Conservation (phyloP, 2,113 vertebrate genomes). For the Spizaetus ornatus region DNA sequence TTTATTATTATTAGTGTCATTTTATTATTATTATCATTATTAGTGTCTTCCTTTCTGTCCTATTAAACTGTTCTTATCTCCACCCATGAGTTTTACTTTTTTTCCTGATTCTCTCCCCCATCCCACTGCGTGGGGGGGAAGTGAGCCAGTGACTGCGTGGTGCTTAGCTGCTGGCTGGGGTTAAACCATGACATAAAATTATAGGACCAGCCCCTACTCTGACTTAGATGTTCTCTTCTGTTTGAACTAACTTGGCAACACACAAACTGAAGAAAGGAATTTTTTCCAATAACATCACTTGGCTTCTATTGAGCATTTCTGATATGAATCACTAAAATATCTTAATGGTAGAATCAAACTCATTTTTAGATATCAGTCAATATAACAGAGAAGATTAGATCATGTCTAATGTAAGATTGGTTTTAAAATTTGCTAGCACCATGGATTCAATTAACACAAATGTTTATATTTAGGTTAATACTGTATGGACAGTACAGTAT, state of each 20-base stretch:
- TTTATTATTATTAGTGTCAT: too few relatives aligned
- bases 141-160: accelerated
- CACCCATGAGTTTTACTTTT: too few relatives aligned
- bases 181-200: neutral
- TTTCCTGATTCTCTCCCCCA: too few relatives aligned
- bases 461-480: neutral
- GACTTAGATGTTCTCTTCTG: neutral
- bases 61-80: too few relatives aligned
- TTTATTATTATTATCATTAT: too few relatives aligned
- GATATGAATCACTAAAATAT: neutral
- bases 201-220: neutral
- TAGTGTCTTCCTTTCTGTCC: too few relatives aligned
- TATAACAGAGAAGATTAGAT: neutral
- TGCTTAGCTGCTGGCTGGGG: too few relatives aligned
- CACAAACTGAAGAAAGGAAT: neutral
- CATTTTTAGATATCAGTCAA: neutral
- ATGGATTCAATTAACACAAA: neutral
- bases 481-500: neutral
- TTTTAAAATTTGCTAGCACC: neutral
- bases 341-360: neutral
- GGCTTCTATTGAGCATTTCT: neutral
- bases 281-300: neutral
- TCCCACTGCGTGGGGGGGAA: too few relatives aligned
- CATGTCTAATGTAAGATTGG: neutral
- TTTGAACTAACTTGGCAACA: neutral